Percentiles rank a stretch among this genome's conserved stretches.
phyloP scores from a whole-genome alignment of 2,888 invertebrate genomes.

The Metallyticus violacea region DNA sequence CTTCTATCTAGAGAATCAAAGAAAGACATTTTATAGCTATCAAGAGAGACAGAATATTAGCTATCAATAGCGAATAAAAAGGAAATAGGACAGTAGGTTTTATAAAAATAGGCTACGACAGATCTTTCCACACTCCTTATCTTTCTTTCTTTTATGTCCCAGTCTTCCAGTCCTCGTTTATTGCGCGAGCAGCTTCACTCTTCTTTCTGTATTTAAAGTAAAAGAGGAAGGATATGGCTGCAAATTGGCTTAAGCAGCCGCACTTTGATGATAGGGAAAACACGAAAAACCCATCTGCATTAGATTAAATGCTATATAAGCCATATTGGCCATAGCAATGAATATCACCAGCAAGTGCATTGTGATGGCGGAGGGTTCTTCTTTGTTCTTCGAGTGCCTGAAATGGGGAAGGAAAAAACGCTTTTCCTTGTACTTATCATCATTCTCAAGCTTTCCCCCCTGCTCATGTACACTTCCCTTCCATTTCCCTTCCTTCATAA shows the following conservation, averaged over 20 bases:
- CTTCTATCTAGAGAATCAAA: too few species aligned
- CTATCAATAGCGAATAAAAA: too few species aligned
- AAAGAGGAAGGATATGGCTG: neutral
- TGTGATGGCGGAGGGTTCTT: too few species aligned
- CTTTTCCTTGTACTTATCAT: neutral
- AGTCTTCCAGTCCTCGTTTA: neutral
- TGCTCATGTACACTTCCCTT: neutral
- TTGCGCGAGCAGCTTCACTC: neutral
- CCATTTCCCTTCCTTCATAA: neutral
- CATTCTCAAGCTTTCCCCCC: neutral
- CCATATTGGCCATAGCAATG: slow-evolving; percentile 5
- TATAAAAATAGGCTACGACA: neutral
- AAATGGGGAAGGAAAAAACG: neutral
- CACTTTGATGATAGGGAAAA: slow-evolving; percentile 21
- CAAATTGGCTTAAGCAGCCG: slow-evolving; percentile 17
- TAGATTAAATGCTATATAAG: slow-evolving; percentile 27
- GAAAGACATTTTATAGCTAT: too few species aligned
- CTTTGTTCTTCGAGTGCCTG: neutral
- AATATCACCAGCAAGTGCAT: neutral
- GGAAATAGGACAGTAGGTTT: too few species aligned
- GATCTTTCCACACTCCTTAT: neutral
- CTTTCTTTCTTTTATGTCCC: neutral
- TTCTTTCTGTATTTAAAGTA: slow-evolving; percentile 7
- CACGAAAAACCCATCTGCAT: slow-evolving; percentile 29
- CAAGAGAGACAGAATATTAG: too few species aligned